Conservation (phyloP, 1,140 invertebrate genomes). For the Achatina immaculata region DNA sequence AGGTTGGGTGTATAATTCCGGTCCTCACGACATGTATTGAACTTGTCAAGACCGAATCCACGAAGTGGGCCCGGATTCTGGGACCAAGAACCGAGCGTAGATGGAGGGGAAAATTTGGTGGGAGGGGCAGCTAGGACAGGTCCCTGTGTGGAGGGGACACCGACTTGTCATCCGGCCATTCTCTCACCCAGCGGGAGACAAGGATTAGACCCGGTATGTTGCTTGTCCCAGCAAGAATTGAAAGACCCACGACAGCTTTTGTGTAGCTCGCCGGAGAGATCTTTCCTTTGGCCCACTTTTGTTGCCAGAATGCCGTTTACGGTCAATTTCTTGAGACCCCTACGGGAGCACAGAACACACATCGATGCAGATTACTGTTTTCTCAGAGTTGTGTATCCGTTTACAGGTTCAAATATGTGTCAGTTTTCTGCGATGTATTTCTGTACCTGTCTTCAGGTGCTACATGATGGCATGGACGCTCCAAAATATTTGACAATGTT, state of each 20-base stretch:
- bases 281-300: constrained; percentile 18
- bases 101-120: neutral
- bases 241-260: constrained; percentile 7
- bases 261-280: neutral
- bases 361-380: constrained; percentile 4
- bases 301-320: neutral
- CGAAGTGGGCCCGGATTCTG: neutral
- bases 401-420: constrained; percentile 4
- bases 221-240: neutral
- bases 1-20: constrained; percentile 5
- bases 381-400: constrained; percentile 5
- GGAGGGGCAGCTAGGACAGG: neutral
- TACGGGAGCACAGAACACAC: constrained; percentile 1
- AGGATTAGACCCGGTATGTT: constrained; percentile 6
- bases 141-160: constrained; percentile 3
- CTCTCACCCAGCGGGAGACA: neutral
- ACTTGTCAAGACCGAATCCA: neutral
- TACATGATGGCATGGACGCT: neutral
- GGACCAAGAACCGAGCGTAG: neutral
- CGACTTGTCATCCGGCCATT: neutral
- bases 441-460: neutral
- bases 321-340: constrained; percentile 8
- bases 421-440: neutral
- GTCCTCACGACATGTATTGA: constrained; percentile 1
- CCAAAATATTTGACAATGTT: neutral